Percentiles rank a stretch among this genome's conserved stretches.
Conservation (phyloP, 2,113 vertebrate genomes). For the Spizaetus ornatus region DNA sequence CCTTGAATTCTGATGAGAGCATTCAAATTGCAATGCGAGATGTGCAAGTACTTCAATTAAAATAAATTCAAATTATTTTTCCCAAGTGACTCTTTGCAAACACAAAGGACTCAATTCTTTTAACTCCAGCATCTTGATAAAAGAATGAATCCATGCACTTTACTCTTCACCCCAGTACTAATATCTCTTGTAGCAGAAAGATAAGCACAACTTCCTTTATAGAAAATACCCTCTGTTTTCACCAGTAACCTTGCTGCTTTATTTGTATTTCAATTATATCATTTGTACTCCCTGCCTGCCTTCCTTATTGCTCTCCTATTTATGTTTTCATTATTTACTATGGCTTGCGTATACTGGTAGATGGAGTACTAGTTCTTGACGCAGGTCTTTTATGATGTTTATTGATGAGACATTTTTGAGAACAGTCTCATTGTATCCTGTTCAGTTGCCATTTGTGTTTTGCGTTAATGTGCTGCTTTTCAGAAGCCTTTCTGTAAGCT, state of each 20-base stretch:
- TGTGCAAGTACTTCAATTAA: not conserved
- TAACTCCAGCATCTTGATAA: not conserved
- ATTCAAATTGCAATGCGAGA: not conserved
- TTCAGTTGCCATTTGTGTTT: not conserved
- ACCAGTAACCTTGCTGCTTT: constrained; percentile 10
- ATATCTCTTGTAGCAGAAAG: not conserved
- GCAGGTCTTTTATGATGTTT: constrained; percentile 31
- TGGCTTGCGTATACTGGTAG: not conserved
- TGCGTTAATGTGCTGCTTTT: not conserved
- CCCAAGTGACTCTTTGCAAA: not conserved
- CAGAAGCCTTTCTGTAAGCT: not conserved
- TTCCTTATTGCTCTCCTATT: constrained; percentile 38
- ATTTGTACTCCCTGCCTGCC: not conserved
- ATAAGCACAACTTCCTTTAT: not conserved
- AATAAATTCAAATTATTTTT: not conserved
- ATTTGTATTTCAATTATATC: not conserved
- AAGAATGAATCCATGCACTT: not conserved
- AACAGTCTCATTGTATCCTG: not conserved
- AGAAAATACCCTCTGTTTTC: not conserved
- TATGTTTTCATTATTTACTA: constrained; percentile 27
- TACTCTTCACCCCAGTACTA: not conserved
- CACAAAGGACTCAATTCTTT: not conserved
- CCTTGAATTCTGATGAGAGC: not conserved
- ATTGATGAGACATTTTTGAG: constrained; percentile 26
- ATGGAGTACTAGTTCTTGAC: not conserved